Percentiles rank a stretch among this genome's conserved stretches.
These are phyloP conservation scores for Lepisosteus osseus DNA, from an alignment of 2,113 vertebrate genomes.

Conservation along the genomic window DNA sequence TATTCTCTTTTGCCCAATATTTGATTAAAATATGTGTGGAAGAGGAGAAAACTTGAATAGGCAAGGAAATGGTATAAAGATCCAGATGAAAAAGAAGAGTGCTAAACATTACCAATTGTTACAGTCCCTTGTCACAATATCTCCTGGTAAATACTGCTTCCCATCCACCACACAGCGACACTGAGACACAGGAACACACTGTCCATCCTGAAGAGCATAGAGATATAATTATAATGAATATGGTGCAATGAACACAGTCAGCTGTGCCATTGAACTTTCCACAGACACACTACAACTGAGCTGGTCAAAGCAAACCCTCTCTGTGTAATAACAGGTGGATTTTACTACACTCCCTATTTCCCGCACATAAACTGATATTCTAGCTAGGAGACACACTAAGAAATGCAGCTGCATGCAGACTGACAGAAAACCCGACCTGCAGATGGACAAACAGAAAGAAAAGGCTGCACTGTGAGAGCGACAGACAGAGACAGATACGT, in stretches of 20 bases:
- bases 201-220: constrained; percentile 46
- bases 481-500: not conserved
- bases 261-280: too few species aligned
- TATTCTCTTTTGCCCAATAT: too few species aligned
- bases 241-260: too few species aligned
- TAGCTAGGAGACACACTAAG: not conserved
- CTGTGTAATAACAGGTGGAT: too few species aligned
- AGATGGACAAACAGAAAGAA: not conserved
- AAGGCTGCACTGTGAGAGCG: not conserved
- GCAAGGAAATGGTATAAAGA: too few species aligned
- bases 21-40: too few species aligned
- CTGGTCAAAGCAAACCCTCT: too few species aligned
- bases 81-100: not conserved
- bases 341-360: too few species aligned
- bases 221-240: not conserved
- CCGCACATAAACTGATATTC: not conserved
- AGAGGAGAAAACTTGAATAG: too few species aligned
- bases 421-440: not conserved
- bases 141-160: constrained; percentile 56
- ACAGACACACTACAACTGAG: too few species aligned
- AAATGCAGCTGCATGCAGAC: not conserved
- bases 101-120: constrained; percentile 69
- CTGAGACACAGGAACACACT: constrained; percentile 58
- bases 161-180: constrained; percentile 71
- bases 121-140: constrained; percentile 60